Evolutionary conservation across 2,888 invertebrate genomes (phyloP).

Genomic region (Agrypnus murinus): DNA sequence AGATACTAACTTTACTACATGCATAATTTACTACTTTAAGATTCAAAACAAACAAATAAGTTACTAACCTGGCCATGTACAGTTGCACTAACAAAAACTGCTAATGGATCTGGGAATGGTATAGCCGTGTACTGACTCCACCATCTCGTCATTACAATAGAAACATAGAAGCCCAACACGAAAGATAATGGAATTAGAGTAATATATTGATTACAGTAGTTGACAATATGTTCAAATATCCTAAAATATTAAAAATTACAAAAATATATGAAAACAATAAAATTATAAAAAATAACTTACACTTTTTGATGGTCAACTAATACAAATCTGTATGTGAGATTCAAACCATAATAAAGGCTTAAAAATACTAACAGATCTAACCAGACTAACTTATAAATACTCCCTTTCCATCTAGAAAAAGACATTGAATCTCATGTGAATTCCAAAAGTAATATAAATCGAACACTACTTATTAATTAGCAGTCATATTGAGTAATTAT

Average conservation of each 20-base stretch:
- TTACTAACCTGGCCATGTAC: conserved; percentile 83
- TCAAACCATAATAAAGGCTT: conserved; percentile 84
- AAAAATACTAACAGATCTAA: conserved; percentile 89
- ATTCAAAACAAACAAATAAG: background rate
- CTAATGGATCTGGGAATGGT: conserved; percentile 91
- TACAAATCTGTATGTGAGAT: conserved; percentile 83
- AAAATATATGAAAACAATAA: no score
- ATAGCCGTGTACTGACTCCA: conserved; percentile 89
- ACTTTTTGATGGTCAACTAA: conserved; percentile 80
- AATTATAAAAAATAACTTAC: conserved; percentile 75
- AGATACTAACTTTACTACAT: no score
- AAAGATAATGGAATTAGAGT: conserved; percentile 94
- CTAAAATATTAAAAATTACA: conserved; percentile 73
- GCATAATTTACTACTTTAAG: background rate
- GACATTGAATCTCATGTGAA: no score
- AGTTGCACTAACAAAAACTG: conserved; percentile 89
- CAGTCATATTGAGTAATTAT: no score
- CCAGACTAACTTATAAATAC: conserved; percentile 96
- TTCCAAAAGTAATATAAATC: conserved; percentile 50
- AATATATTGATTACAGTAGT: conserved; percentile 90
- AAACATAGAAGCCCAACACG: conserved; percentile 95
- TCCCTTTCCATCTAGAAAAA: conserved; percentile 91
- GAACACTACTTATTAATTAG: conserved; percentile 22
- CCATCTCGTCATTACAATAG: conserved; percentile 94
- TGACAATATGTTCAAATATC: conserved; percentile 86